Evolutionary conservation across 2,113 vertebrate genomes (phyloP).

Genomic region (Perccottus glenii): DNA sequence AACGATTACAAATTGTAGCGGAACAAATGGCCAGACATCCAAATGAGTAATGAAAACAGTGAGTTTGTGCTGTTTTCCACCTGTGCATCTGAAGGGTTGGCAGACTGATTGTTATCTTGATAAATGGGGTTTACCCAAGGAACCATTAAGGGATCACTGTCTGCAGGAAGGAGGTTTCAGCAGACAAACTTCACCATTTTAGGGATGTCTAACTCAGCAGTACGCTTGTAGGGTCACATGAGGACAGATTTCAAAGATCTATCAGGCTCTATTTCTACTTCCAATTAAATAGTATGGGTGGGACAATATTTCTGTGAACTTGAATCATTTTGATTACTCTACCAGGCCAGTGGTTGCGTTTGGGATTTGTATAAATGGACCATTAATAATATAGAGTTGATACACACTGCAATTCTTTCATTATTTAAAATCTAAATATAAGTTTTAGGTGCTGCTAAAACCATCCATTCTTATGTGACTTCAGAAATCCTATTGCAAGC

Average conservation of each 20-base stretch:
- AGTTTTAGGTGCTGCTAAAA: too few species aligned
- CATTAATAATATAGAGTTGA: too few species aligned
- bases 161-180: slow-evolving; percentile 10
- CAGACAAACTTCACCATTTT: slow-evolving; percentile 27
- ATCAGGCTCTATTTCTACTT: background rate
- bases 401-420: too few species aligned
- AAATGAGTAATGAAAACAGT: slow-evolving; percentile 4
- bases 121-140: slow-evolving; percentile 11
- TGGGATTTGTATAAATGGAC: too few species aligned
- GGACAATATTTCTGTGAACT: too few species aligned
- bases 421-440: too few species aligned
- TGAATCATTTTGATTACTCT: too few species aligned
- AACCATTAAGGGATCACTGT: slow-evolving; percentile 18
- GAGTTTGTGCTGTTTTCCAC: slow-evolving; percentile 4
- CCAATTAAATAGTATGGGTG: too few species aligned
- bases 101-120: slow-evolving; percentile 9
- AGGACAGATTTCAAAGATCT: slow-evolving; percentile 18
- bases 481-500: background rate
- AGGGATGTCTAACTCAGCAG: slow-evolving; percentile 16
- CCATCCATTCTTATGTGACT: too few species aligned
- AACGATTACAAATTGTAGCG: background rate
- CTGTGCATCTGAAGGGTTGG: background rate
- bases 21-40: slow-evolving; percentile 4
- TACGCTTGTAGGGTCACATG: background rate
- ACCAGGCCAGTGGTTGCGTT: too few species aligned